Conservation (phyloP, 2,888 invertebrate species). For the Netelia fuscicornis region DNA sequence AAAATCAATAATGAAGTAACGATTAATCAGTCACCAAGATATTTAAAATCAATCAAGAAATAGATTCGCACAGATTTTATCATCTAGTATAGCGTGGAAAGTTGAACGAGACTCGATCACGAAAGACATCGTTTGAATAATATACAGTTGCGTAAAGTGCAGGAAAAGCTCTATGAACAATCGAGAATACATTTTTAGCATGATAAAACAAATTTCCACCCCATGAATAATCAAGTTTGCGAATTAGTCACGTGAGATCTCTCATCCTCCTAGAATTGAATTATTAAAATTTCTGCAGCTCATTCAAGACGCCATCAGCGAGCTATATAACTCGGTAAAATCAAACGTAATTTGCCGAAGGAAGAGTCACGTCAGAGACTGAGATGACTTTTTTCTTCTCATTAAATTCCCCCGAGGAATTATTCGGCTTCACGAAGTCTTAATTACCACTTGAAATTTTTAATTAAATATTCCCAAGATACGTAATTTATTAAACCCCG, state of each 20-base stretch:
- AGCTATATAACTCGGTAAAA: constrained; percentile 11
- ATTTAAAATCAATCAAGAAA: constrained; percentile 37
- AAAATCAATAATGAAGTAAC: not conserved
- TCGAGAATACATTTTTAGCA: constrained; percentile 25
- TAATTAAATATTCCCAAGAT: constrained; percentile 68
- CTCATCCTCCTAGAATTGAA: constrained; percentile 24
- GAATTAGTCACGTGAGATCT: constrained; percentile 24
- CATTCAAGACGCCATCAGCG: constrained; percentile 26
- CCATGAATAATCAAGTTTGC: constrained; percentile 54
- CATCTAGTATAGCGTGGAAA: constrained; percentile 9
- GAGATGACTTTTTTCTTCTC: constrained; percentile 30
- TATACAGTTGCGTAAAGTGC: not conserved
- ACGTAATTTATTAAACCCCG: constrained; percentile 65
- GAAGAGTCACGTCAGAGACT: constrained; percentile 13
- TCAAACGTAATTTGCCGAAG: constrained; percentile 45
- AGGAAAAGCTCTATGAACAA: constrained; percentile 2
- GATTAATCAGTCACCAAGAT: constrained; percentile 1
- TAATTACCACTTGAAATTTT: constrained; percentile 66
- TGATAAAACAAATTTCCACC: constrained; percentile 24
- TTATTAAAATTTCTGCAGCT: constrained; percentile 41
- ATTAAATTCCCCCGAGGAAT: constrained; percentile 40
- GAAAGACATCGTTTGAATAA: constrained; percentile 6
- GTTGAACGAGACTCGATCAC: constrained; percentile 7
- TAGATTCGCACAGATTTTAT: constrained; percentile 28
- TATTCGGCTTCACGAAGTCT: constrained; percentile 44